Conservation (phyloP, 2,797 vertebrate species). For the Eulemur rubriventer region DNA sequence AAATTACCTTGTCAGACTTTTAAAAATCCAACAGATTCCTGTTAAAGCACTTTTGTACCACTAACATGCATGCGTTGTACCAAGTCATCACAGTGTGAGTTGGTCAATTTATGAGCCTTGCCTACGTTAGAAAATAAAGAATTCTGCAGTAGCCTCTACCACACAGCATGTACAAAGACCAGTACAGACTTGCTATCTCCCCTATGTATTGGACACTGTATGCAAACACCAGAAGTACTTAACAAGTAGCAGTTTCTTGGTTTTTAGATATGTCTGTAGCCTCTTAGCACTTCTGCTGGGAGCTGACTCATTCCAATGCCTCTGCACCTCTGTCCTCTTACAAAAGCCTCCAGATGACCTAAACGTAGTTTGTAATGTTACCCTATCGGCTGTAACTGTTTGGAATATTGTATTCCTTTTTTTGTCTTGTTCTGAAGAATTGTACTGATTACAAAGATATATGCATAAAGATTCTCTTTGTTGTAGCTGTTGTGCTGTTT, state of each 20-base stretch:
- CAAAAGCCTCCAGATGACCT: slow-evolving; percentile 8
- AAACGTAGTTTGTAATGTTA: slow-evolving; percentile 38
- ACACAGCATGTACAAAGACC: slow-evolving; percentile 56
- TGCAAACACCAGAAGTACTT: slow-evolving; percentile 45
- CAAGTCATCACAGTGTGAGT: slow-evolving; percentile 3
- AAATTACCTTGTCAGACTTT: slow-evolving; percentile 17
- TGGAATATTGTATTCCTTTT: slow-evolving; percentile 35
- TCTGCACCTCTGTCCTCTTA: slow-evolving; percentile 13
- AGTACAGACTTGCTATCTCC: not conserved
- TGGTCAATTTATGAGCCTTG: not conserved
- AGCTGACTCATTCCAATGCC: not conserved
- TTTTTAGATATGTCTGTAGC: not conserved
- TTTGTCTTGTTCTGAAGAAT: slow-evolving; percentile 39
- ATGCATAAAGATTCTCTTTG: slow-evolving; percentile 62
- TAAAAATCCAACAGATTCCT: not conserved
- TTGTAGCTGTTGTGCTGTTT: not conserved
- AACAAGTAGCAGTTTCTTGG: not conserved
- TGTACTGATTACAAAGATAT: slow-evolving; percentile 54
- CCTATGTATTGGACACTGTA: not conserved
- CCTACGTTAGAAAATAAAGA: slow-evolving; percentile 52
- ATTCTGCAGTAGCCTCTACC: not conserved
- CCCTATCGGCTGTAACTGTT: slow-evolving; percentile 53
- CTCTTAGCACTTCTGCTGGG: not conserved
- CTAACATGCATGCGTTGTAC: slow-evolving; percentile 48
- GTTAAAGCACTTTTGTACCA: slow-evolving; percentile 32